A percentile compares a stretch with the other conserved stretches of the same genome.
Evolutionary conservation across 2,113 vertebrate species (phyloP).

Genomic region (Bubalus kerabau): DNA sequence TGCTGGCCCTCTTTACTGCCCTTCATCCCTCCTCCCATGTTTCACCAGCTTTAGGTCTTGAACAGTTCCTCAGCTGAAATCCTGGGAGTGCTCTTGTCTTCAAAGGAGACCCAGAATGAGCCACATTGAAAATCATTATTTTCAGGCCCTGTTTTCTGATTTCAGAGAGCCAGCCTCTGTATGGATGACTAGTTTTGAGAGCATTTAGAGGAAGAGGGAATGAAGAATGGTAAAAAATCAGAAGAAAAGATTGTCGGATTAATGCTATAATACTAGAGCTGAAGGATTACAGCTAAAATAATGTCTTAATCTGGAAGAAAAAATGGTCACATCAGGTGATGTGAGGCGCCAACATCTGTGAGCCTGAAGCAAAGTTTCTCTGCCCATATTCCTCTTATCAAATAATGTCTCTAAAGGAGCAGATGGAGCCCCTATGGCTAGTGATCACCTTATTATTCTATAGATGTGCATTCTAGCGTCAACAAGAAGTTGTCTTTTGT

Average conservation of each 20-base stretch:
- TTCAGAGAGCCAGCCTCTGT: background rate
- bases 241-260: background rate
- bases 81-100: background rate
- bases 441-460: background rate
- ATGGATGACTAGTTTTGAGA: background rate
- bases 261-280: background rate
- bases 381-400: background rate
- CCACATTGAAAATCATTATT: background rate
- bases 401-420: background rate
- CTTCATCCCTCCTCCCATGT: rapidly evolving
- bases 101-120: background rate
- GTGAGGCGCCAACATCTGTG: background rate
- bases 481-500: background rate
- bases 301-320: background rate
- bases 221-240: background rate
- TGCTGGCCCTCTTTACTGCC: rapidly evolving
- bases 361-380: background rate
- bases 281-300: background rate
- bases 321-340: background rate
- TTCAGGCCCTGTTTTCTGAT: background rate
- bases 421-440: background rate
- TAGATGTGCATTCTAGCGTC: background rate
- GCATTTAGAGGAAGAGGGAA: background rate
- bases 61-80: background rate
- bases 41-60: background rate